Evolutionary conservation across 2,797 vertebrate species (phyloP).

Genomic region (Enoplosus armatus): DNA sequence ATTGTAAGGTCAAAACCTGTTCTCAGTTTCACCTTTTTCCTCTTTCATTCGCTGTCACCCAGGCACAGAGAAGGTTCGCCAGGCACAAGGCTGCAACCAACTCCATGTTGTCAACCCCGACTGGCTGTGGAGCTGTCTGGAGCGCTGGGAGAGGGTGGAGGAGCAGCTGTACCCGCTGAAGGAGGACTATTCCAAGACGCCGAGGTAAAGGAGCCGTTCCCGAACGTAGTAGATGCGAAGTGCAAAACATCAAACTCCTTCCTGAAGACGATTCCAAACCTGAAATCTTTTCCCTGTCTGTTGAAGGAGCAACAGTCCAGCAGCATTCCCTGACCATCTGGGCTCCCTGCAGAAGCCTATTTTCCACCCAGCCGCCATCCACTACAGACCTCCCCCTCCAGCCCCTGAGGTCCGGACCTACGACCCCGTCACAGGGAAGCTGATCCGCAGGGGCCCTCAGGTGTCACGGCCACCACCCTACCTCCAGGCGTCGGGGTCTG

Average conservation of each 20-base stretch:
- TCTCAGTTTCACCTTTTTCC: neutral
- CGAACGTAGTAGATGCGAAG: neutral
- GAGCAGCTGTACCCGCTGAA: slow-evolving; percentile 94
- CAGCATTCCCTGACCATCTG: slow-evolving; percentile 86
- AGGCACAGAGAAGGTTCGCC: slow-evolving; percentile 98
- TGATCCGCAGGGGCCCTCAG: slow-evolving; percentile 90
- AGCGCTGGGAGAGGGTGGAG: slow-evolving; percentile 97
- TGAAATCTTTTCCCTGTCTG: neutral
- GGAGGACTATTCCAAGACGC: slow-evolving; percentile 89
- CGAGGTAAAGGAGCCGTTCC: slow-evolving; percentile 80
- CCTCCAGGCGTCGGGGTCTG: slow-evolving; percentile 83
- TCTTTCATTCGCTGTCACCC: slow-evolving; percentile 6
- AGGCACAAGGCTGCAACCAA: slow-evolving; percentile 91
- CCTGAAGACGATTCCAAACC: neutral
- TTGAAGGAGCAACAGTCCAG: slow-evolving; percentile 91
- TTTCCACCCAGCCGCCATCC: slow-evolving; percentile 89
- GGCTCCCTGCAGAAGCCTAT: slow-evolving; percentile 82
- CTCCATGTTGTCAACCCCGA: slow-evolving; percentile 95
- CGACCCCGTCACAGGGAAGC: slow-evolving; percentile 94
- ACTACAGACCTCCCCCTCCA: slow-evolving; percentile 83
- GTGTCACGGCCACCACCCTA: slow-evolving; percentile 79
- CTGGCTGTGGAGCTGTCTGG: slow-evolving; percentile 98
- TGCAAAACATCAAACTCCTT: neutral
- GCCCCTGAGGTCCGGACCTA: slow-evolving; percentile 92
- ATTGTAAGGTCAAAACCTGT: slow-evolving; percentile 10